Conservation (phyloP, 2,888 invertebrate genomes). For the Lasioglossum malachurum region DNA sequence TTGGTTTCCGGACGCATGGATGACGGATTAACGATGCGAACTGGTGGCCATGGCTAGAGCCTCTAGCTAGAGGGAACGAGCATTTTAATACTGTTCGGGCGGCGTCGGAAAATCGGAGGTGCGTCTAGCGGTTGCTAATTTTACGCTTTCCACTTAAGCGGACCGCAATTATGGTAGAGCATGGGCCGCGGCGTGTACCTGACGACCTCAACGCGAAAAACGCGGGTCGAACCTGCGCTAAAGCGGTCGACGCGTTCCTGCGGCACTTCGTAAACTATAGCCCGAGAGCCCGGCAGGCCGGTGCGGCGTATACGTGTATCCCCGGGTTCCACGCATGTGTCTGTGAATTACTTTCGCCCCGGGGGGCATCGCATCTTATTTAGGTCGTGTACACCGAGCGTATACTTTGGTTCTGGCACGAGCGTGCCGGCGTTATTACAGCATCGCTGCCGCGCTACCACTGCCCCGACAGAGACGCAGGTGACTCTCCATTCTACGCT, state of each 20-base stretch:
- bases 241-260: slow-evolving; percentile 52
- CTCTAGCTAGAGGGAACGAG: not conserved
- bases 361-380: slow-evolving; percentile 85
- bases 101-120: slow-evolving; percentile 5
- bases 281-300: slow-evolving; percentile 39
- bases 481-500: slow-evolving; percentile 36
- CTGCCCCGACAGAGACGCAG: slow-evolving; percentile 43
- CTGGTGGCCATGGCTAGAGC: not conserved
- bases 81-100: not conserved
- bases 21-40: too few species aligned
- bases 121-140: slow-evolving; percentile 25
- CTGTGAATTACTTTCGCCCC: slow-evolving; percentile 85
- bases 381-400: slow-evolving; percentile 84
- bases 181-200: slow-evolving; percentile 14
- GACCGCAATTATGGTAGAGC: slow-evolving; percentile 23
- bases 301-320: slow-evolving; percentile 30
- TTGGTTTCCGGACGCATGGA: too few species aligned
- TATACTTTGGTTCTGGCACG: slow-evolving; percentile 74
- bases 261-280: slow-evolving; percentile 62
- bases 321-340: slow-evolving; percentile 62
- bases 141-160: slow-evolving; percentile 31
- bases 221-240: slow-evolving; percentile 44
- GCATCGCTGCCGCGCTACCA: slow-evolving; percentile 60
- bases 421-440: slow-evolving; percentile 73
- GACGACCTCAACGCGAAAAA: slow-evolving; percentile 40